A percentile compares a stretch with the other conserved stretches of the same genome.
Conservation (phyloP, 1,140 invertebrate species). For the Frieseomelitta varia region DNA sequence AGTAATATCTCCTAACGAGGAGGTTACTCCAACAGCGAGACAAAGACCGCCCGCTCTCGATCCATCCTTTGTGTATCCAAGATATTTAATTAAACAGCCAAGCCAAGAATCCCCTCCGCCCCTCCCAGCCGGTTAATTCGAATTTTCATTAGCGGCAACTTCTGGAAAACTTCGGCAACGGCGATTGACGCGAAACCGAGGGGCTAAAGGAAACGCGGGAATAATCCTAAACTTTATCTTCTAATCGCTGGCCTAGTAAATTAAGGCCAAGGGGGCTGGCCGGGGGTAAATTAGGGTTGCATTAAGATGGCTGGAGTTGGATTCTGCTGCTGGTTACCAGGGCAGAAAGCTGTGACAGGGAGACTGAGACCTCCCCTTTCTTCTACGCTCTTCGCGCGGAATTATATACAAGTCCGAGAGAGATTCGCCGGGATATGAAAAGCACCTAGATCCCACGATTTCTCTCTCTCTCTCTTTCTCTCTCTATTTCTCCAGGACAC, state of each 20-base stretch:
- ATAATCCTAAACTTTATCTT: neutral
- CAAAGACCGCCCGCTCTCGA: too few species aligned
- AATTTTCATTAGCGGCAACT: conserved; percentile 4
- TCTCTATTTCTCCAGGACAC: neutral
- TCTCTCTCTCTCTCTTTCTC: too few species aligned
- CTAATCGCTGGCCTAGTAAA: neutral
- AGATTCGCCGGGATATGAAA: neutral
- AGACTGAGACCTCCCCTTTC: neutral
- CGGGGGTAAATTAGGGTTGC: conserved; percentile 4
- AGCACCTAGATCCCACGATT: neutral
- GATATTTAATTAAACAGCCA: neutral
- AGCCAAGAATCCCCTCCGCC: too few species aligned
- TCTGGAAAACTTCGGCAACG: neutral
- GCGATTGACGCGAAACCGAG: neutral
- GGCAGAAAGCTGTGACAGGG: conserved; percentile 12
- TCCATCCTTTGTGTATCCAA: neutral
- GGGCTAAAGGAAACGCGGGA: neutral
- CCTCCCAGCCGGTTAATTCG: neutral
- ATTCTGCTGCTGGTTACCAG: neutral
- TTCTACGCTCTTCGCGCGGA: neutral
- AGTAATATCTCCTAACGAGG: too few species aligned
- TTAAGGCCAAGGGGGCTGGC: neutral
- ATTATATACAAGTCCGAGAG: conserved; percentile 16
- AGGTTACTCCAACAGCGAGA: too few species aligned
- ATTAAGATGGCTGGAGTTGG: neutral